Evolutionary conservation across 2,888 invertebrate species (phyloP).

Genomic region (Chrysolina americana): DNA sequence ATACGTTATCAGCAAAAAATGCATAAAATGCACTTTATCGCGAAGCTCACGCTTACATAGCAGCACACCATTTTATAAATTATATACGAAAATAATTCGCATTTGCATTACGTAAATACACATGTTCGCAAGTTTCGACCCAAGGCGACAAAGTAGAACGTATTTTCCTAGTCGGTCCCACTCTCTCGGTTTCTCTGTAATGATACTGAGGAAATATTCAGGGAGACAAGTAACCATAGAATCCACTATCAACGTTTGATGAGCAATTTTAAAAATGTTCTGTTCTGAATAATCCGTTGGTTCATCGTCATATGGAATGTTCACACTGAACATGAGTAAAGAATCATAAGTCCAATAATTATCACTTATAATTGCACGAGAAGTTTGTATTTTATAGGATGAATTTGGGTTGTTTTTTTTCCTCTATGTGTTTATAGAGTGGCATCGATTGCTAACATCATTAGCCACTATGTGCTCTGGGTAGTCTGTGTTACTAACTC

Average conservation of each 20-base stretch:
- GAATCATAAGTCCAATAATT: too few species aligned
- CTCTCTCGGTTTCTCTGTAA: slow-evolving; percentile 40
- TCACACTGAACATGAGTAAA: too few species aligned
- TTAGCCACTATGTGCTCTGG: too few species aligned
- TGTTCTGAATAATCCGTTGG: too few species aligned
- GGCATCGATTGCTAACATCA: too few species aligned
- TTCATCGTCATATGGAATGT: too few species aligned
- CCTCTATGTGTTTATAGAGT: too few species aligned
- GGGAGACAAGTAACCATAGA: neutral
- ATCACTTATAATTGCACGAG: too few species aligned
- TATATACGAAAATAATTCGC: slow-evolving; percentile 47
- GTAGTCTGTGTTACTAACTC: too few species aligned
- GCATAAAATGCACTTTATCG: slow-evolving; percentile 11
- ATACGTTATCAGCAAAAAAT: slow-evolving; percentile 2
- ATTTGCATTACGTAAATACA: slow-evolving; percentile 47
- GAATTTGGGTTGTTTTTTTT: too few species aligned
- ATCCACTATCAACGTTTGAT: neutral
- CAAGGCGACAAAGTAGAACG: neutral
- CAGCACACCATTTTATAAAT: slow-evolving; percentile 30
- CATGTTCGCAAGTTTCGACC: slow-evolving; percentile 36
- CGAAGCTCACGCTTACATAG: slow-evolving; percentile 12
- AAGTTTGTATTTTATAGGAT: too few species aligned
- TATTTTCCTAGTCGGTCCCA: slow-evolving; percentile 13
- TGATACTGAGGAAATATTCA: slow-evolving; percentile 56
- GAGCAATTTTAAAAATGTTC: neutral